Percentiles rank a stretch among this genome's conserved stretches.
phyloP scores from a whole-genome alignment of 2,797 vertebrate species.

The Adrianichthys oophorus region DNA sequence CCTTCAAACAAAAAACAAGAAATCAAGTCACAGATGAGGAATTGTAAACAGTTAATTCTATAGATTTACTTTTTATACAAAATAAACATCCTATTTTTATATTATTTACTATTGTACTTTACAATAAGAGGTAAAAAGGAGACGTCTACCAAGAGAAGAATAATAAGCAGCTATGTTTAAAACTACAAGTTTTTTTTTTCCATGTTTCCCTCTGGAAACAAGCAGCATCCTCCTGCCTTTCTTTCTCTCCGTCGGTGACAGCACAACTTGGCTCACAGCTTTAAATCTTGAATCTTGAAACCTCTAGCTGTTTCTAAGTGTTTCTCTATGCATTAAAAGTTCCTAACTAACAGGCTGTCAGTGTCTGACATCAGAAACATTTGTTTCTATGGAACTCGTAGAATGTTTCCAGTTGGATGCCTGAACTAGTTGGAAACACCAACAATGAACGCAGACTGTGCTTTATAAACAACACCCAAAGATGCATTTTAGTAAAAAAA shows the following conservation, averaged over 20 bases:
- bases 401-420: constrained; percentile 72
- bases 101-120: constrained; percentile 75
- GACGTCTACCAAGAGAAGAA: constrained; percentile 54
- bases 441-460: constrained; percentile 39
- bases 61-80: constrained; percentile 66
- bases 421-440: constrained; percentile 50
- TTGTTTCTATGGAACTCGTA: constrained; percentile 44
- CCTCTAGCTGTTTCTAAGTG: constrained; percentile 10
- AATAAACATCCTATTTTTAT: constrained; percentile 69
- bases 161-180: constrained; percentile 63
- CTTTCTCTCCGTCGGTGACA: constrained; percentile 33
- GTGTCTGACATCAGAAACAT: constrained; percentile 55
- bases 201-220: constrained; percentile 34
- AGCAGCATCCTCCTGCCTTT: constrained; percentile 43
- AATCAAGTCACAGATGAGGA: constrained; percentile 58
- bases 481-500: constrained; percentile 48
- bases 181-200: constrained; percentile 46
- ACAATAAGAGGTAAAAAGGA: constrained; percentile 69
- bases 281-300: constrained; percentile 30
- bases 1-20: constrained; percentile 39
- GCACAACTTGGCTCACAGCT: constrained; percentile 59
- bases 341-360: constrained; percentile 50
- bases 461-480: constrained; percentile 35
- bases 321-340: constrained; percentile 60
- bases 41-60: constrained; percentile 68